Conservation (phyloP, 2,888 invertebrate species). For the Drosophila austrosaltans region DNA sequence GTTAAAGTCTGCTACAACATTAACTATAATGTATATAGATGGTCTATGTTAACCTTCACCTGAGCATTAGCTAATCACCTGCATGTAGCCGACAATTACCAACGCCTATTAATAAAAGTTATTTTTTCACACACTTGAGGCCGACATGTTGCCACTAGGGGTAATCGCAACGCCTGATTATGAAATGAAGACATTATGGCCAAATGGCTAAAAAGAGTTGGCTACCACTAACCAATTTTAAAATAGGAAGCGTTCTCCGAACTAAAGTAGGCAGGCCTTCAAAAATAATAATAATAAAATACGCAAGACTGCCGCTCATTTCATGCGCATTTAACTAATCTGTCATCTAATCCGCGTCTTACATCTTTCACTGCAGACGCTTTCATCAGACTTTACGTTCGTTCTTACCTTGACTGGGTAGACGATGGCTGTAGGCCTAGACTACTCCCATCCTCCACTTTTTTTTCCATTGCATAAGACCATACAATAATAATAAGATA, state of each 20-base stretch:
- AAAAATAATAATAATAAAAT: slow-evolving; percentile 9
- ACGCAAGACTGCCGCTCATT: slow-evolving; percentile 61
- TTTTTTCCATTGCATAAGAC: slow-evolving; percentile 51
- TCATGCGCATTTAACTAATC: slow-evolving; percentile 78
- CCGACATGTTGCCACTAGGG: slow-evolving; percentile 35
- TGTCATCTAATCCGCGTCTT: slow-evolving; percentile 73
- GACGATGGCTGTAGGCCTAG: background rate
- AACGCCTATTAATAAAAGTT: slow-evolving; percentile 64
- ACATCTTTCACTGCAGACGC: slow-evolving; percentile 55
- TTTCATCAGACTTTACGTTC: background rate
- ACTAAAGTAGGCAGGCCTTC: slow-evolving; percentile 53
- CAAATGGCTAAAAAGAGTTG: slow-evolving; percentile 32
- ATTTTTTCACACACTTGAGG: slow-evolving; percentile 56
- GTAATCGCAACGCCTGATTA: slow-evolving; percentile 63
- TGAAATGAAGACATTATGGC: slow-evolving; percentile 73
- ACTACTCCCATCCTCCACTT: background rate
- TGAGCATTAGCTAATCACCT: slow-evolving; percentile 59
- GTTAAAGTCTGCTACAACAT: too few species aligned
- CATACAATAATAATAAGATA: slow-evolving; percentile 15
- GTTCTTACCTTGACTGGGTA: background rate
- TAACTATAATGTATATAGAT: too few species aligned
- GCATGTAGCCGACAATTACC: slow-evolving; percentile 69
- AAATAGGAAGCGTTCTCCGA: slow-evolving; percentile 12
- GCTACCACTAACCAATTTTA: background rate
- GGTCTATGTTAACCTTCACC: slow-evolving; percentile 38